Evolutionary conservation across 1,140 invertebrate species (phyloP), one percentile per base, ranked within the genome.

Genomic region (Vollenhovia emeryi): DNA sequence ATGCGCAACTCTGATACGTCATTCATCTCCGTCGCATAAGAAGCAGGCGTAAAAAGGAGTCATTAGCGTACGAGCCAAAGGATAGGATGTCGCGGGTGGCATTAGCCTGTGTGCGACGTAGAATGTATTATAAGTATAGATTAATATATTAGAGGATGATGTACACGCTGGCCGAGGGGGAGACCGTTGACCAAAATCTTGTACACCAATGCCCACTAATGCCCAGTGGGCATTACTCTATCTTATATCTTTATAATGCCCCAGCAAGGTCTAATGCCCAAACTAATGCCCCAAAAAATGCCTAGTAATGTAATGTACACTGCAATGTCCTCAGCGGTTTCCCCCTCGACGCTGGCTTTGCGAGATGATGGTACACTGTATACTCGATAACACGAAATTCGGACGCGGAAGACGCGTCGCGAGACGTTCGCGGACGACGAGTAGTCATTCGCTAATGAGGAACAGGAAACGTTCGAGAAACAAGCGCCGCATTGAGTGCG

Each of bases 371-470:
- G n/a, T 52, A 21, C 18, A 33, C 1, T 21, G n/a, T 21, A 1
- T 24, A 24, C 57, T 73, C 40, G 13, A 52, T 48, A 30, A 9
- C 6, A n/a, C 11, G 6, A 73, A 36, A 55, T 71, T 18, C 24
- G 21, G 36, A 36, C n/a, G 1, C 18, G 11, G 15, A 9, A 52
- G 50, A 33, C 4, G 2, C 27, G n/a, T 18, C 24, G 33, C n/a
- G 21, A 75, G 60, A 75, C 15, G 6, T 75, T 75, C n/a, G 18
- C n/a, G 15, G 36, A 50, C 21, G 11, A 64, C n/a, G 24, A 9
- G 30, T 15, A 64, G 1, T 62, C 6, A 13, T 40, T 52, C 5
- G 62, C 6, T 79, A 79, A 79, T 79, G 62, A 69, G 76, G 3
- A 79, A 52, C 24, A 15, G 66, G 48, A 66, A 64, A 21, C 24